Percentiles rank a stretch among this genome's conserved stretches.
These are phyloP conservation scores for Acanthopleura granulata DNA, from an alignment of 2,888 invertebrate genomes.

Conservation along the genomic window DNA sequence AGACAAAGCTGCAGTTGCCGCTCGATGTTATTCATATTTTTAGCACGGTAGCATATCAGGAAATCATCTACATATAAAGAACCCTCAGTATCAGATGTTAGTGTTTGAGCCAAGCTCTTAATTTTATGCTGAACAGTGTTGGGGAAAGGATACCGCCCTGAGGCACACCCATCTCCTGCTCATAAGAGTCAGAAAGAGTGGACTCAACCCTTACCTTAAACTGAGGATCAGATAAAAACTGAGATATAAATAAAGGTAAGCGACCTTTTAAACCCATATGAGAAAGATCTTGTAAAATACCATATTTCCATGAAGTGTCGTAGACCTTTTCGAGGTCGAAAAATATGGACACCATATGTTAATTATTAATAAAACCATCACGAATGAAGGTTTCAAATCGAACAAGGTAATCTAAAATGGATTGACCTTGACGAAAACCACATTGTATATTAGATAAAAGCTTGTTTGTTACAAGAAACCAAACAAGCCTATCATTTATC, in stretches of 20 bases:
- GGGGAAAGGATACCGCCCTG: conserved; percentile 23
- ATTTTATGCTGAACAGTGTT: conserved; percentile 17
- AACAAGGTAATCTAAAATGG: conserved; percentile 30
- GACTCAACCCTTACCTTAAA: too few species aligned
- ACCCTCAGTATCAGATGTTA: too few species aligned
- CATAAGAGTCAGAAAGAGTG: conserved; percentile 23
- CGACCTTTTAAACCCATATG: conserved; percentile 27
- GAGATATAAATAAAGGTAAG: too few species aligned
- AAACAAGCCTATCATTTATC: conserved; percentile 41
- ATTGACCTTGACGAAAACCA: conserved; percentile 31
- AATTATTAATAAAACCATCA: conserved; percentile 34
- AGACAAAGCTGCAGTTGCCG: not conserved
- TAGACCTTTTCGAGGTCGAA: conserved; percentile 26
- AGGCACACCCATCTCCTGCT: conserved; percentile 19
- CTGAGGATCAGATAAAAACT: too few species aligned
- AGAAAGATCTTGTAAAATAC: conserved; percentile 28
- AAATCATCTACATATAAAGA: not conserved
- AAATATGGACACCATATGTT: conserved; percentile 40
- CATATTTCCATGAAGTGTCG: conserved; percentile 34
- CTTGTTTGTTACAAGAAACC: conserved; percentile 35
- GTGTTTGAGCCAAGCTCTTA: not conserved
- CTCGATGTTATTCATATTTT: not conserved
- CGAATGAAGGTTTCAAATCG: conserved; percentile 34
- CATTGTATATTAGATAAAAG: conserved; percentile 32
- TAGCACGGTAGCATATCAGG: not conserved